phyloP scores from a whole-genome alignment of 2,797 vertebrate species.

The Acrossocheilus fasciatus region DNA sequence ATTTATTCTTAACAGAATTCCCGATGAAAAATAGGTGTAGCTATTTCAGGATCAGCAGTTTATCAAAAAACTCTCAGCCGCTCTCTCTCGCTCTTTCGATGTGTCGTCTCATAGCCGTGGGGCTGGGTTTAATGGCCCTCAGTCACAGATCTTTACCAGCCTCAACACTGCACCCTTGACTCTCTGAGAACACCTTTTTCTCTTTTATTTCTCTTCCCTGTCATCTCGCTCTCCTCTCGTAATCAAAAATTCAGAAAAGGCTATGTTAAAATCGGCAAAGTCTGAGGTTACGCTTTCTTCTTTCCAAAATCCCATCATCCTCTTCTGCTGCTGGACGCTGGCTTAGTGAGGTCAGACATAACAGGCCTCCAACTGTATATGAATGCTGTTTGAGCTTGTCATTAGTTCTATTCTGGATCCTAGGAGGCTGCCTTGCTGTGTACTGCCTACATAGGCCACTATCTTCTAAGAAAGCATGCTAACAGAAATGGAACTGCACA shows the following conservation, averaged over 20 bases:
- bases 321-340: background rate
- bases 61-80: conserved; percentile 74
- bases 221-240: background rate
- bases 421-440: background rate
- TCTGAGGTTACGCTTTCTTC: background rate
- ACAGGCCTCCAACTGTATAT: background rate
- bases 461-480: background rate
- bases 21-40: conserved; percentile 76
- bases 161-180: conserved; percentile 68
- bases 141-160: conserved; percentile 69
- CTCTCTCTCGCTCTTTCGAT: conserved; percentile 60
- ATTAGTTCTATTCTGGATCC: conserved; percentile 7
- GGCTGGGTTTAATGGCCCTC: conserved; percentile 78
- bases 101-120: conserved; percentile 68
- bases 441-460: background rate
- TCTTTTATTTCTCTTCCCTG: conserved; percentile 49
- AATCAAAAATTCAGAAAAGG: conserved; percentile 38
- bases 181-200: conserved; percentile 56
- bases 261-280: background rate
- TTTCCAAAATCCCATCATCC: background rate
- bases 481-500: background rate
- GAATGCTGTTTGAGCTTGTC: conserved; percentile 2
- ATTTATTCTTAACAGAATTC: conserved; percentile 73
- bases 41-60: conserved; percentile 76
- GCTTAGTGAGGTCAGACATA: background rate